Evolutionary conservation across 2,888 invertebrate species (phyloP).

Genomic region (Platycheirus rosarum): DNA sequence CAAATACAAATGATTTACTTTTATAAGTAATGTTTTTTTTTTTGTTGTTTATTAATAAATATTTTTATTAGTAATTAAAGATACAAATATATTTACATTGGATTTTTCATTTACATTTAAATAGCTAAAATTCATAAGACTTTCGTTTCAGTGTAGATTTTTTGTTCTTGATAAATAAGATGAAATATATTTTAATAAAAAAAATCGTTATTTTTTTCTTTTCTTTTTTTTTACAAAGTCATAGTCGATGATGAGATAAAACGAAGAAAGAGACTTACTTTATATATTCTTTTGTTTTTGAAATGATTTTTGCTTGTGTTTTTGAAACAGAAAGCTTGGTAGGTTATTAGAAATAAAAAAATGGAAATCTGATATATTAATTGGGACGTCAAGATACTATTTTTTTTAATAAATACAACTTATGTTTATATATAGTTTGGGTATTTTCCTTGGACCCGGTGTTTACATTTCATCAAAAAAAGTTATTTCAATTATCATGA

Average conservation of each 20-base stretch:
- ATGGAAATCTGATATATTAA: conserved; percentile 28
- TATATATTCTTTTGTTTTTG: conserved; percentile 14
- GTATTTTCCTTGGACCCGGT: conserved; percentile 68
- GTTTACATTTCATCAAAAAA: conserved; percentile 51
- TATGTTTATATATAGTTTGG: conserved; percentile 39
- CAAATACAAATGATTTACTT: conserved; percentile 22
- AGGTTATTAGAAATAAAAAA: conserved; percentile 19
- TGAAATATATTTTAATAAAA: conserved; percentile 19
- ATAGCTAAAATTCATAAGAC: conserved; percentile 82
- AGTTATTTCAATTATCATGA: conserved; percentile 39
- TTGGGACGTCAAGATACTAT: conserved; percentile 44
- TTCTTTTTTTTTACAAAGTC: not conserved
- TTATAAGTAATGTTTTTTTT: conserved; percentile 49
- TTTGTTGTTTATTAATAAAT: conserved; percentile 59
- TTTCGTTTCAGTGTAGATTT: conserved; percentile 81
- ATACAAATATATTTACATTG: conserved; percentile 68
- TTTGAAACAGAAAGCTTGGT: not conserved
- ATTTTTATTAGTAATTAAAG: conserved; percentile 53
- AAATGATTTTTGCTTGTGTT: not conserved
- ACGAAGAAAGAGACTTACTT: conserved; percentile 22
- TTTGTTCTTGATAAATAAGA: conserved; percentile 37
- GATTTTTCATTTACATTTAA: conserved; percentile 77
- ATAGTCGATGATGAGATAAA: conserved; percentile 10
- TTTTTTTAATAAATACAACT: conserved; percentile 5
- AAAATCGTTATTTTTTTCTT: conserved; percentile 32